These are phyloP conservation scores for Pterostichus madidus DNA, from an alignment of 2,888 invertebrate species.

Conservation along the genomic window DNA sequence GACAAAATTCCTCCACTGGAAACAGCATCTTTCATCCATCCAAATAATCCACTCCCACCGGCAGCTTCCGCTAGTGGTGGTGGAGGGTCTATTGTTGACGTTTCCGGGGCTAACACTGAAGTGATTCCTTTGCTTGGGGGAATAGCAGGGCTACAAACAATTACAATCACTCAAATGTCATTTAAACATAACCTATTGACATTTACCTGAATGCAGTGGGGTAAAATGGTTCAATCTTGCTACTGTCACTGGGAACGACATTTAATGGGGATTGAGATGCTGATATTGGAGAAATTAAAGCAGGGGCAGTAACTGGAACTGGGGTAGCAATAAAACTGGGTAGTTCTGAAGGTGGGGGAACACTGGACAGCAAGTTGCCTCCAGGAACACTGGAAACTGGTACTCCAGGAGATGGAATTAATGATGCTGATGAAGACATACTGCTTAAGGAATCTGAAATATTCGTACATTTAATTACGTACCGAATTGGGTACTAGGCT, in stretches of 20 bases:
- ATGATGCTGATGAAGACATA: constrained; percentile 75
- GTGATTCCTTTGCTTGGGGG: constrained; percentile 74
- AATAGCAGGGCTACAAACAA: constrained; percentile 74
- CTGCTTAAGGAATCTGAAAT: constrained; percentile 75
- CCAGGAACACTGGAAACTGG: constrained; percentile 74
- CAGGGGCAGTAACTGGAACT: constrained; percentile 54
- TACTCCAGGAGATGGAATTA: constrained; percentile 77
- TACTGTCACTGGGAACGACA: not conserved
- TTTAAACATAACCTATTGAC: constrained; percentile 4
- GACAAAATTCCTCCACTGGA: constrained; percentile 82
- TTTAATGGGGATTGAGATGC: constrained; percentile 39
- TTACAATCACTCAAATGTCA: not conserved
- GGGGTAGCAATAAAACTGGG: constrained; percentile 80
- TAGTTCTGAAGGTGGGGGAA: constrained; percentile 84
- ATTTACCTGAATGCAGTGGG: constrained; percentile 75
- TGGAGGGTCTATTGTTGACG: constrained; percentile 69
- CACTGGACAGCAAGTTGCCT: constrained; percentile 83
- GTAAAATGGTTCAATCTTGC: constrained; percentile 72
- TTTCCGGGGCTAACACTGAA: constrained; percentile 39
- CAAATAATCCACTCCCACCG: constrained; percentile 81
- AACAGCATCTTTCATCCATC: constrained; percentile 86
- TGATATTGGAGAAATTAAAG: constrained; percentile 54
- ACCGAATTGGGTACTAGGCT: too few species aligned
- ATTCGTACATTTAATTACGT: constrained; percentile 59
- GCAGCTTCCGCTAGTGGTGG: constrained; percentile 77